These are phyloP conservation scores for Hystrix brachyura DNA, from an alignment of 2,113 vertebrate species.

Conservation along the genomic window DNA sequence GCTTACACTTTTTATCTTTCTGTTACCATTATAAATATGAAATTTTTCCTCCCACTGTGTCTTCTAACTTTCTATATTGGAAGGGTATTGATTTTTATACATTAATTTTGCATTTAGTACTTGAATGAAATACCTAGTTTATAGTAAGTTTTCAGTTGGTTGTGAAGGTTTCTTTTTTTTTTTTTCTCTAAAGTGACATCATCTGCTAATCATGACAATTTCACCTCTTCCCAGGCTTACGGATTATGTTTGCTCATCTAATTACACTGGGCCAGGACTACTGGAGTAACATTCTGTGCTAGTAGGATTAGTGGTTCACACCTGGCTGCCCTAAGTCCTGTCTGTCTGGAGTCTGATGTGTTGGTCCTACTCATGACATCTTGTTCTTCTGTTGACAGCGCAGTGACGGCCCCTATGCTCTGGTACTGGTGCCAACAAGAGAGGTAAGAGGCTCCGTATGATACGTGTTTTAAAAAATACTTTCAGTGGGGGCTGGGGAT, in stretches of 20 bases:
- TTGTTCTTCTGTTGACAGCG: slow-evolving; percentile 86
- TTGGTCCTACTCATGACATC: not conserved
- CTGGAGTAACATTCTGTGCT: not conserved
- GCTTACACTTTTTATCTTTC: not conserved
- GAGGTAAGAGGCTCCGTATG: slow-evolving; percentile 89
- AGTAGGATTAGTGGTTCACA: not conserved
- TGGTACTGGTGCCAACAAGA: slow-evolving; percentile 96
- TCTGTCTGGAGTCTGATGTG: not conserved
- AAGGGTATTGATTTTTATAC: not conserved
- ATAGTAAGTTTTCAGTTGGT: not conserved
- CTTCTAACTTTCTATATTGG: not conserved
- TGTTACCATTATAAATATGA: not conserved
- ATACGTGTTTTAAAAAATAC: rapidly evolving
- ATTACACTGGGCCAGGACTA: not conserved
- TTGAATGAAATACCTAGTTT: not conserved
- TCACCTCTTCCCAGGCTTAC: not conserved
- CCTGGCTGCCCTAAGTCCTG: rapidly evolving
- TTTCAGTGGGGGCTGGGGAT: not conserved
- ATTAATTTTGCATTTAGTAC: slow-evolving; percentile 16
- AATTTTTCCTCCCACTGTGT: not conserved
- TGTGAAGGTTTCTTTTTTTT: not conserved
- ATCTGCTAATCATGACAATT: not conserved
- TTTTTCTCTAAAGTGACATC: not conserved
- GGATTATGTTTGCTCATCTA: not conserved
- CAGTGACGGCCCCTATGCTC: slow-evolving; percentile 94